Percentiles rank a stretch among this genome's conserved stretches.
These are phyloP conservation scores for Trichonephila inaurata DNA, from an alignment of 1,140 invertebrate genomes.

Conservation along the genomic window DNA sequence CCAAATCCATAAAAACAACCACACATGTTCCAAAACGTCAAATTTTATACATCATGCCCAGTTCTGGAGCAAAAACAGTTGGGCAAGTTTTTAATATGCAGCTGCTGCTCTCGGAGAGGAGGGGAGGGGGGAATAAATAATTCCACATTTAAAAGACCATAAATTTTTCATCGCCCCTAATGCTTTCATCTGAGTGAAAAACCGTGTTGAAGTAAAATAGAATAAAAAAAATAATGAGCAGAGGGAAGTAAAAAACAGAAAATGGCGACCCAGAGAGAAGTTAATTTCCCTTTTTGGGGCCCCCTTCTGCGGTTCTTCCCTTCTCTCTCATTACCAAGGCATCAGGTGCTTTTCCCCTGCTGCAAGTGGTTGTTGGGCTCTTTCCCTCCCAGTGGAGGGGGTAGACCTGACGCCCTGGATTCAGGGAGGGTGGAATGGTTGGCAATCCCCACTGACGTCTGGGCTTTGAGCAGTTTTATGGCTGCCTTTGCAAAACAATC, in stretches of 20 bases:
- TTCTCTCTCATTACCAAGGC: conserved; percentile 59
- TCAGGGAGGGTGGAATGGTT: background rate
- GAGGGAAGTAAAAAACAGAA: conserved; percentile 9
- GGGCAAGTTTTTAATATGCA: conserved; percentile 13
- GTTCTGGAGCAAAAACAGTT: background rate
- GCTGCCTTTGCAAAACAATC: conserved; percentile 21
- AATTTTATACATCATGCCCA: background rate
- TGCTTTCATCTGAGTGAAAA: background rate
- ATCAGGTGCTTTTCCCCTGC: conserved; percentile 53
- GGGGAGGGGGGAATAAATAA: background rate
- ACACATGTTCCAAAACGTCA: background rate
- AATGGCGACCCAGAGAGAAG: conserved; percentile 3
- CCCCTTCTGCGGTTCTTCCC: background rate
- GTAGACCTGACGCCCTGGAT: background rate
- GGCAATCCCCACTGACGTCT: background rate
- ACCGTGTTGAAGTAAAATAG: background rate
- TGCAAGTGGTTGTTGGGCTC: conserved; percentile 65
- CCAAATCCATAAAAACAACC: background rate
- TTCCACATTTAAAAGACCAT: conserved; percentile 56
- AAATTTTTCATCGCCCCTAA: conserved; percentile 55
- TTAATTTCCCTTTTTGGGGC: conserved; percentile 33
- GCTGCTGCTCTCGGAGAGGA: background rate
- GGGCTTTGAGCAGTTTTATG: conserved; percentile 4
- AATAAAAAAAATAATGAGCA: background rate
- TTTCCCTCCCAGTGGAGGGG: background rate